Evolutionary conservation across 2,113 vertebrate species (phyloP).

Genomic region (Rhinolophus sinicus): DNA sequence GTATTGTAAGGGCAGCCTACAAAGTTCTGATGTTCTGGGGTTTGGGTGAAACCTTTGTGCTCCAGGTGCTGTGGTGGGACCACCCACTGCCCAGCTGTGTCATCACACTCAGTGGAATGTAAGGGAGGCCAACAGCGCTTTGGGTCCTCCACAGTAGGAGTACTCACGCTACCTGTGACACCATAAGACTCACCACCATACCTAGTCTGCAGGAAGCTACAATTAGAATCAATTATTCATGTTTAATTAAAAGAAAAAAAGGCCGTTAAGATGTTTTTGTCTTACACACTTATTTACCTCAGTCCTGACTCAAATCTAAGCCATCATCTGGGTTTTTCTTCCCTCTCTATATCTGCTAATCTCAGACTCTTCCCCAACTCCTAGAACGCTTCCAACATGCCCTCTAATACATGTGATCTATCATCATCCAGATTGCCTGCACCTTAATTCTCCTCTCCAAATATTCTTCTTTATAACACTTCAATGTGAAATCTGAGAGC

Average conservation of each 20-base stretch:
- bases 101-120: background rate
- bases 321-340: background rate
- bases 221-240: background rate
- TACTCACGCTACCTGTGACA: too few relatives aligned
- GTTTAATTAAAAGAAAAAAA: background rate
- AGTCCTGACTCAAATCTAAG: background rate
- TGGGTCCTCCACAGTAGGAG: background rate
- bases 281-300: background rate
- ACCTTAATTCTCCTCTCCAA: background rate
- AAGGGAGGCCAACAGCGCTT: background rate
- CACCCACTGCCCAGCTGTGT: background rate
- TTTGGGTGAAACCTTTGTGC: background rate
- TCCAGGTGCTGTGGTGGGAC: accelerated
- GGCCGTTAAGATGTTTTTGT: background rate
- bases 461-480: background rate
- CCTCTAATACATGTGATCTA: background rate
- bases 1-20: background rate
- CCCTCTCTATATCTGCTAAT: background rate
- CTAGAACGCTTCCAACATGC: background rate
- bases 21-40: background rate
- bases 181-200: background rate
- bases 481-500: background rate
- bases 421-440: background rate
- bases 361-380: background rate
- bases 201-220: background rate